phyloP scores from a whole-genome alignment of 2,797 vertebrate species.

The Cryptoblepharus egeriae region DNA sequence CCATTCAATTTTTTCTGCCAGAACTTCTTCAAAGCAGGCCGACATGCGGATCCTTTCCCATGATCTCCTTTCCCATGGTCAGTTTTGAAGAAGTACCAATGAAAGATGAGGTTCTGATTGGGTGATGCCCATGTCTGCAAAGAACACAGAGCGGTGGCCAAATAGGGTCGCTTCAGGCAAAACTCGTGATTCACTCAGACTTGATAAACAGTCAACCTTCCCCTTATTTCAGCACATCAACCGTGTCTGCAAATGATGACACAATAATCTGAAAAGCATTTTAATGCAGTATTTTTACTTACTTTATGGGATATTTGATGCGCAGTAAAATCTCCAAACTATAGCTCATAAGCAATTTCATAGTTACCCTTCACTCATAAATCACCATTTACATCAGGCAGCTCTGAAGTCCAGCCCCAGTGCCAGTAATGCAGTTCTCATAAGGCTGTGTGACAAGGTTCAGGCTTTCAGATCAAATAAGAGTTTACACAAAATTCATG shows the following conservation, averaged over 20 bases:
- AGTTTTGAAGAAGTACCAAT: no score
- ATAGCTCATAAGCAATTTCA: background rate
- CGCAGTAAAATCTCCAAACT: background rate
- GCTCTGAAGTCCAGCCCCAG: background rate
- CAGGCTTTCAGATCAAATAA: no score
- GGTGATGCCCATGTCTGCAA: no score
- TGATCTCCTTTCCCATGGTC: no score
- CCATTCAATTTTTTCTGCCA: no score
- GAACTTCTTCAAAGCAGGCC: no score
- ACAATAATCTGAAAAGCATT: background rate
- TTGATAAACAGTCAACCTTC: background rate
- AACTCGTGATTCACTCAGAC: no score
- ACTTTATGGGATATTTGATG: background rate
- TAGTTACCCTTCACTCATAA: background rate
- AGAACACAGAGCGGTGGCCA: no score
- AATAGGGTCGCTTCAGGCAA: no score
- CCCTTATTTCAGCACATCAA: background rate
- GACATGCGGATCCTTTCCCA: no score
- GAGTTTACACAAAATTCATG: background rate
- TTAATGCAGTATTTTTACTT: background rate
- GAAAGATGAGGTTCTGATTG: no score
- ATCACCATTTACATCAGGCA: background rate
- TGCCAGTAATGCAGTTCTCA: background rate
- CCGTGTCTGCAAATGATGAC: background rate
- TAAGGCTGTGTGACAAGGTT: background rate